A percentile compares a stretch with the other conserved stretches of the same genome.
Evolutionary conservation across 2,113 vertebrate genomes (phyloP).

Genomic region (Myotis lucifugus): DNA sequence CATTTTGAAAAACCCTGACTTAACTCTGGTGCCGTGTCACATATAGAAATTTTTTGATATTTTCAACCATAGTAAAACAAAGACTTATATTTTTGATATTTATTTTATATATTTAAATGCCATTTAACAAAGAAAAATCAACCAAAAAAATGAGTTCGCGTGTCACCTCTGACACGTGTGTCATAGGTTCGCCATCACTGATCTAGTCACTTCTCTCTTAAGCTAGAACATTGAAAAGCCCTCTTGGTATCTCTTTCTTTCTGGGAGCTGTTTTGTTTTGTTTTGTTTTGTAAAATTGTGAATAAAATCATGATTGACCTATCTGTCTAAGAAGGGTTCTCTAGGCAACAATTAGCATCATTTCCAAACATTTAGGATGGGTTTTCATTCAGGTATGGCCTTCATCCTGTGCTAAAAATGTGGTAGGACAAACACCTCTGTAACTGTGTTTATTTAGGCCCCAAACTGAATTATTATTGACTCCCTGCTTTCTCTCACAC

Average conservation of each 20-base stretch:
- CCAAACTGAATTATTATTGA: background rate
- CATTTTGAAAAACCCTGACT: no score
- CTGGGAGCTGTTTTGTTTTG: background rate
- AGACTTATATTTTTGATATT: no score
- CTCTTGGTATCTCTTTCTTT: background rate
- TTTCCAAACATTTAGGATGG: background rate
- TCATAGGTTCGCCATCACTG: no score
- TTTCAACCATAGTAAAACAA: no score
- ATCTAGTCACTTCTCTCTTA: background rate
- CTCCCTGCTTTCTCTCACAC: background rate
- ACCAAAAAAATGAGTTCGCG: no score
- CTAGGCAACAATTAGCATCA: background rate
- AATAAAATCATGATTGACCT: background rate
- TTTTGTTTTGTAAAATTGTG: background rate
- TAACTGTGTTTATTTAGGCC: background rate
- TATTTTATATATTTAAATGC: no score
- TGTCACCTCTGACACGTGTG: no score
- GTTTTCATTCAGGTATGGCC: background rate
- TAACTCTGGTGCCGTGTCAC: no score
- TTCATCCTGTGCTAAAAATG: background rate
- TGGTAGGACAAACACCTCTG: background rate
- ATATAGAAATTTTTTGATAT: no score
- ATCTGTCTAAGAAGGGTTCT: background rate
- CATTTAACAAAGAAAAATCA: no score
- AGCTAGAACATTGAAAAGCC: background rate